Conservation (phyloP, 2,888 invertebrate species). For the Hypena proboscidalis region DNA sequence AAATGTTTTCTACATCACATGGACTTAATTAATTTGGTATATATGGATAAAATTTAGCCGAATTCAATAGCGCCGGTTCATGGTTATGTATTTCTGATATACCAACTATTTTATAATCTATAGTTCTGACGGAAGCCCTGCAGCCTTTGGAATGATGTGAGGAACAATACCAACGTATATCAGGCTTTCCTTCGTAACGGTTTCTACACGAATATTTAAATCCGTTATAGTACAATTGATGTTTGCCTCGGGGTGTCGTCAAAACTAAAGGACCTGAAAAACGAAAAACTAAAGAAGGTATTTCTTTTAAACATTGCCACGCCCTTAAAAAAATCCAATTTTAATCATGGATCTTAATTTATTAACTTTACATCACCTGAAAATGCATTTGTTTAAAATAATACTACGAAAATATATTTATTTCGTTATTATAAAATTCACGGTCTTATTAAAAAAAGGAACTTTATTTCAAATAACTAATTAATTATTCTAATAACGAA, state of each 20-base stretch:
- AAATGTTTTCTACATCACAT: too few species aligned
- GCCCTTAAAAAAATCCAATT: too few species aligned
- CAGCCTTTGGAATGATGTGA: constrained; percentile 50
- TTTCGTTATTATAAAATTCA: too few species aligned
- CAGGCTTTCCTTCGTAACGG: constrained; percentile 24
- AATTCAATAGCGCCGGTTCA: constrained; percentile 22
- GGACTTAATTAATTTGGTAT: not conserved
- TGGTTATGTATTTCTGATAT: constrained; percentile 35
- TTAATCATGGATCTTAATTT: too few species aligned
- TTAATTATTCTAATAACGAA: too few species aligned
- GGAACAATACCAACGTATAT: constrained; percentile 52
- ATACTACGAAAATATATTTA: too few species aligned
- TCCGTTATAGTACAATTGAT: constrained; percentile 32
- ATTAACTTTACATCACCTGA: too few species aligned
- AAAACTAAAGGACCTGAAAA: constrained; percentile 30
- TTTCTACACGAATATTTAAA: constrained; percentile 35
- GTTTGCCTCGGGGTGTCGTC: constrained; percentile 31
- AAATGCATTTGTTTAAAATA: too few species aligned
- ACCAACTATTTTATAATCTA: constrained; percentile 37
- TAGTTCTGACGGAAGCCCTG: constrained; percentile 43
- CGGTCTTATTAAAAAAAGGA: too few species aligned
- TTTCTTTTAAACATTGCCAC: too few species aligned
- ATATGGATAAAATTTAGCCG: constrained; percentile 8
- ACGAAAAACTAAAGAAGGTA: too few species aligned
- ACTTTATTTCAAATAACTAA: too few species aligned